Evolutionary conservation across 1,140 invertebrate species (phyloP).

Genomic region (Atta texana): DNA sequence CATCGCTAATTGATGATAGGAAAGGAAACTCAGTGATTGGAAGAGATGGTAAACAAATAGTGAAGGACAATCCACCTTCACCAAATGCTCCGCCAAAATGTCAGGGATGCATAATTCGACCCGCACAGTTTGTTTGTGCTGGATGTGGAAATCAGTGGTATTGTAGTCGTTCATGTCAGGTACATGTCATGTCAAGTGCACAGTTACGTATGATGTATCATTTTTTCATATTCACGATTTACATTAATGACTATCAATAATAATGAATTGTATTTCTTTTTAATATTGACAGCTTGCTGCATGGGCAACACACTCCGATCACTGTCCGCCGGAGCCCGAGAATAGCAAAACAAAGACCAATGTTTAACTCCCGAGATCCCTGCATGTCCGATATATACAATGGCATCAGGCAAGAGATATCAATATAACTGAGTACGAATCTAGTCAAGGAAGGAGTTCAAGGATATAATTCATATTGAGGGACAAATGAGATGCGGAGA

Average conservation of each 20-base stretch:
- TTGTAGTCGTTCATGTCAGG: slow-evolving; percentile 95
- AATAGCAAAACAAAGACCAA: slow-evolving; percentile 55
- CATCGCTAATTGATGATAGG: slow-evolving; percentile 89
- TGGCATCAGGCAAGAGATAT: slow-evolving; percentile 65
- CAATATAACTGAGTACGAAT: slow-evolving; percentile 79
- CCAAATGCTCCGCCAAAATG: slow-evolving; percentile 86
- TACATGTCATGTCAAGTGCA: slow-evolving; percentile 80
- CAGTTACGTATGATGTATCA: neutral
- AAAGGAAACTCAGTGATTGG: slow-evolving; percentile 81
- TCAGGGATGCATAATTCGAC: slow-evolving; percentile 92
- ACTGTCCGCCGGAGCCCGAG: slow-evolving; percentile 88
- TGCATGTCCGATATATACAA: neutral
- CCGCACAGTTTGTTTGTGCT: slow-evolving; percentile 94
- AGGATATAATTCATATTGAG: slow-evolving; percentile 59
- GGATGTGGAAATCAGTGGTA: slow-evolving; percentile 96
- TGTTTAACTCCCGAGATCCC: slow-evolving; percentile 42
- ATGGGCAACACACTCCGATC: slow-evolving; percentile 94
- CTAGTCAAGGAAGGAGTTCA: slow-evolving; percentile 83
- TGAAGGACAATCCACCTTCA: slow-evolving; percentile 50
- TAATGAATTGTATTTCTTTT: slow-evolving; percentile 35
- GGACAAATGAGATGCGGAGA: slow-evolving; percentile 38
- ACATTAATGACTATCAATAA: slow-evolving; percentile 23
- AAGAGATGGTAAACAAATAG: slow-evolving; percentile 76
- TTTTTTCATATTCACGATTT: neutral
- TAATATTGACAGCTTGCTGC: slow-evolving; percentile 89